phyloP scores from a whole-genome alignment of 2,113 vertebrate genomes.

The Pavo muticus region DNA sequence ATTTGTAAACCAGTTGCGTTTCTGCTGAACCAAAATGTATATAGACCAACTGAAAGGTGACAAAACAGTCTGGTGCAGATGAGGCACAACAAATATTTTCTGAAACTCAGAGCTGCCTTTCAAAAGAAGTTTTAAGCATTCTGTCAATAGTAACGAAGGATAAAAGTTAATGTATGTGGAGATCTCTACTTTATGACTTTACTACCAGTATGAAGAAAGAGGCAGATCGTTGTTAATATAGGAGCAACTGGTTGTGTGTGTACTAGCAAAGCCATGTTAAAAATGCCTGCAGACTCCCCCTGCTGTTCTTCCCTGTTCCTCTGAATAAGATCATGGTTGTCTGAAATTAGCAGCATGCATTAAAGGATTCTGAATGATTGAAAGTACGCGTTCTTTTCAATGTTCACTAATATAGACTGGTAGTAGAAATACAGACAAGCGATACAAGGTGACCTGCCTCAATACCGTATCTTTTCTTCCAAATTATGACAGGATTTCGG shows the following conservation, averaged over 20 bases:
- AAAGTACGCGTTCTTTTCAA: background rate
- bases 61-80: background rate
- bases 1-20: background rate
- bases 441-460: background rate
- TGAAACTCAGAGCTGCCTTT: background rate
- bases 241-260: background rate
- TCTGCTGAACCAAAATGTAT: background rate
- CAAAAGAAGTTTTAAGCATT: background rate
- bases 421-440: background rate
- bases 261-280: background rate
- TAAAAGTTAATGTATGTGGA: background rate
- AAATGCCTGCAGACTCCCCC: background rate
- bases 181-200: background rate
- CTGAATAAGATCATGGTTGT: background rate
- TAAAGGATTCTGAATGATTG: background rate
- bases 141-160: background rate
- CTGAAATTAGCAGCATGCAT: background rate
- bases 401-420: background rate
- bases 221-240: background rate
- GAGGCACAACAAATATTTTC: background rate
- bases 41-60: background rate
- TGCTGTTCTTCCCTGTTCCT: rapidly evolving
- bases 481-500: background rate
- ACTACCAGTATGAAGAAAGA: background rate
- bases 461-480: background rate